Conservation (phyloP, 2,888 invertebrate genomes). For the Neoscelio sp. region DNA sequence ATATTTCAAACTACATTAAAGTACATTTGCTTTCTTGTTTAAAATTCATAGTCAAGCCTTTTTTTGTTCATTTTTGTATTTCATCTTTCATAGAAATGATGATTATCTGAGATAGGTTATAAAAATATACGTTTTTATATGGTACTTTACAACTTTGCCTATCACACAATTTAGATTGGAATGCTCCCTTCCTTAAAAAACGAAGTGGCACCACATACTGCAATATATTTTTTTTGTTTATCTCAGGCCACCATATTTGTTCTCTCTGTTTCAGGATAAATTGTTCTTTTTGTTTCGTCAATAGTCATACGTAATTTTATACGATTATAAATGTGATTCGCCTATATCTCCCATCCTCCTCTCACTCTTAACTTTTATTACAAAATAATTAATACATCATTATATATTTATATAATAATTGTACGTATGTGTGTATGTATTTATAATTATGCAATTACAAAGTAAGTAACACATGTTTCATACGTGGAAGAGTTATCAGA, state of each 20-base stretch:
- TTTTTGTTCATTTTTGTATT: constrained; percentile 47
- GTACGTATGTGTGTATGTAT: constrained; percentile 32
- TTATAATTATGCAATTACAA: constrained; percentile 56
- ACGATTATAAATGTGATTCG: neutral
- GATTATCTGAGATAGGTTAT: constrained; percentile 67
- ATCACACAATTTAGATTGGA: constrained; percentile 66
- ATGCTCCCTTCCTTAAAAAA: constrained; percentile 61
- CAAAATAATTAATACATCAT: constrained; percentile 50
- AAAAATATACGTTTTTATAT: constrained; percentile 66
- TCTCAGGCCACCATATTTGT: constrained; percentile 57
- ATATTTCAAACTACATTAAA: constrained; percentile 41
- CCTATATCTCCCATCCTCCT: constrained; percentile 22
- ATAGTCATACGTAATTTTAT: constrained; percentile 1
- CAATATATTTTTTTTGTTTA: constrained; percentile 35
- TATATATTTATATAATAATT: constrained; percentile 25
- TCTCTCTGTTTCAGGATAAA: constrained; percentile 42
- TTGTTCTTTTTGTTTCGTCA: constrained; percentile 29
- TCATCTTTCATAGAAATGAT: constrained; percentile 62
- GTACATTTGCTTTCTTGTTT: constrained; percentile 47
- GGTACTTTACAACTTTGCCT: constrained; percentile 64
- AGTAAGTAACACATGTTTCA: constrained; percentile 61
- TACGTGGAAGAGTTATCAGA: constrained; percentile 38
- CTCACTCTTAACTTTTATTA: constrained; percentile 32
- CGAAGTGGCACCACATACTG: constrained; percentile 53
- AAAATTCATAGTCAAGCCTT: constrained; percentile 54